Percentiles rank a stretch among this genome's conserved stretches.
Evolutionary conservation across 2,888 invertebrate genomes (phyloP).

Genomic region (Eupithecia centaureata): DNA sequence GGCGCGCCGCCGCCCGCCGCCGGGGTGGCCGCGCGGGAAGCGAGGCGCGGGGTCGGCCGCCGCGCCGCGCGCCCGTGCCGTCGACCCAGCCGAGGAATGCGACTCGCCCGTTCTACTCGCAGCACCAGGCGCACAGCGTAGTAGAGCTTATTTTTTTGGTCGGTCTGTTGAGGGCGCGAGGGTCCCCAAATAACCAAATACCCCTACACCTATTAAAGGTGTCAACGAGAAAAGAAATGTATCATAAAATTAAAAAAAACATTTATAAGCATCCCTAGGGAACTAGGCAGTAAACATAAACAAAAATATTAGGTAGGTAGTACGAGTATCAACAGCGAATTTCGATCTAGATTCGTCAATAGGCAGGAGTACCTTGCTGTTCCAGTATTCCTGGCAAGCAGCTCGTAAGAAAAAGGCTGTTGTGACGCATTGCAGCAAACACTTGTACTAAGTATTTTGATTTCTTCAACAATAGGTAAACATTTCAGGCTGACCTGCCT

Average conservation of each 20-base stretch:
- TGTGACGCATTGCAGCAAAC: too few species aligned
- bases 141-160: constrained; percentile 66
- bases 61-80: constrained; percentile 58
- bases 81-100: constrained; percentile 80
- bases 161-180: constrained; percentile 42
- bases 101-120: constrained; percentile 68
- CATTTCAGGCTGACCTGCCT: too few species aligned
- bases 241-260: background rate
- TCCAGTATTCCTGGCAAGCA: too few species aligned
- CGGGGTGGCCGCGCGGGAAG: constrained; percentile 32
- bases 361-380: too few species aligned
- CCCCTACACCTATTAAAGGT: background rate
- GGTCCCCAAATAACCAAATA: background rate
- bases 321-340: too few species aligned
- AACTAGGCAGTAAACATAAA: too few species aligned
- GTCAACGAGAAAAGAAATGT: background rate
- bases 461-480: too few species aligned
- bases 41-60: constrained; percentile 33
- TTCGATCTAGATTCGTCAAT: too few species aligned
- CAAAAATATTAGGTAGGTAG: too few species aligned
- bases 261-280: too few species aligned
- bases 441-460: too few species aligned
- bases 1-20: constrained; percentile 21
- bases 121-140: constrained; percentile 45
- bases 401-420: too few species aligned